Percentiles rank a stretch among this genome's conserved stretches.
Conservation (phyloP, 2,888 invertebrate species). For the Caenorhabditis sp. region DNA sequence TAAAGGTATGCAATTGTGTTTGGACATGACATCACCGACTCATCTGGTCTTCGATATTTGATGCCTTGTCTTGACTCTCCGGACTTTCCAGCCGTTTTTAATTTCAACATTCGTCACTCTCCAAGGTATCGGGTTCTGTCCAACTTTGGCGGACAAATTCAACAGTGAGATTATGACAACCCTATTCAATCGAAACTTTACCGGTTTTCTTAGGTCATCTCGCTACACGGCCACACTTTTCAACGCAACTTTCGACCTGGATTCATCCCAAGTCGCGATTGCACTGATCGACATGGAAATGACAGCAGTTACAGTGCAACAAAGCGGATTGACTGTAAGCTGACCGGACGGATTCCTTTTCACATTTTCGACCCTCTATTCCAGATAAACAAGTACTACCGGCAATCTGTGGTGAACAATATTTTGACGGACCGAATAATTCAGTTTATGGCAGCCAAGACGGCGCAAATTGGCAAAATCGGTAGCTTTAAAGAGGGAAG, state of each 20-base stretch:
- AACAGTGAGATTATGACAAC: no score
- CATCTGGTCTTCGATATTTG: constrained; percentile 48
- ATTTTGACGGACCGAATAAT: constrained; percentile 47
- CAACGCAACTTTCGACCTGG: constrained; percentile 30
- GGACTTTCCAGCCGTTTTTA: constrained; percentile 57
- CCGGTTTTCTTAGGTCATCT: no score
- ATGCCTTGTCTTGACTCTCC: constrained; percentile 57
- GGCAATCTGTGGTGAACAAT: constrained; percentile 6
- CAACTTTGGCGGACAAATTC: constrained; percentile 34
- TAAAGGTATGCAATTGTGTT: constrained; percentile 42
- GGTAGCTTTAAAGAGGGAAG: constrained; percentile 1
- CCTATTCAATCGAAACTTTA: no score
- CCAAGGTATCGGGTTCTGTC: constrained; percentile 38
- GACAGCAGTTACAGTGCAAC: constrained; percentile 14
- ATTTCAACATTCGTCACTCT: constrained; percentile 52
- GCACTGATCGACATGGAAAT: constrained; percentile 37
- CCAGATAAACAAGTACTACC: constrained; percentile 51
- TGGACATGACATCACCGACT: constrained; percentile 22
- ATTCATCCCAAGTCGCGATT: constrained; percentile 32
- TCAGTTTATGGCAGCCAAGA: constrained; percentile 49
- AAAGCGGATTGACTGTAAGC: constrained; percentile 30
- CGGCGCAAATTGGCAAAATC: constrained; percentile 42
- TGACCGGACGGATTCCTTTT: not conserved
- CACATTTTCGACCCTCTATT: no score
- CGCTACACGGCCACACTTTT: constrained; percentile 36